Evolutionary conservation across 1,140 invertebrate species (phyloP), one percentile per base, ranked within the genome.

Genomic region (Babylonia areolata): DNA sequence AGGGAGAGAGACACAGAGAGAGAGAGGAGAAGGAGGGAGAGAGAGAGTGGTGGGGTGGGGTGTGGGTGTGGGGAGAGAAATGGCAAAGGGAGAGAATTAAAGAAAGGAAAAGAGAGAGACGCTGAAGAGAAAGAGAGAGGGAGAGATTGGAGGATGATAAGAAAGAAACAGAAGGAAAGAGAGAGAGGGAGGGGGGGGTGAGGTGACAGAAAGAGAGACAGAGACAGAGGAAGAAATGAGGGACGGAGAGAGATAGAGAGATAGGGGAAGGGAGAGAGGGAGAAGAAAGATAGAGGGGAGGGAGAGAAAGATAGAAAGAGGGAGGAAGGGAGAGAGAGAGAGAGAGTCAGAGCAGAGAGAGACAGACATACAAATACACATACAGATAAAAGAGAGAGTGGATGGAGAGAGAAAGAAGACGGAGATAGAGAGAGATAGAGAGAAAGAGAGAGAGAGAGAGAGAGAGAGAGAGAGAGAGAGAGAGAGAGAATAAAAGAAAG

Each of bases 381-480:
- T 6, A 51, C 9, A 51, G 46, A 51, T 6, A 51, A 37, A 28
- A 9, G 77, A 5, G 40, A 37, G 35, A 39, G 40, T 6, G 39
- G 77, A 12, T 37, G 69, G n/a, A 20, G 71, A 35, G 71, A 35
- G 12, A 9, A 6, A 6, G 71, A 11, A 64, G 58, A 64, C 0
- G 28, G 58, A 64, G 2, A 64, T 12, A 64, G 2, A 64, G 58
- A 64, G 2, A 64, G 58, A 64, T 12, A 64, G 58, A 64, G 58
- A 64, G 58, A 64, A 23, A 64, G 58, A 64, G 58, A 64, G 58
- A 64, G 58, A 64, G 58, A 64, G 58, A 64, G 58, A 64, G 58
- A 64, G 58, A 64, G 58, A 64, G 58, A 64, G 58, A 64, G 58
- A 64, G 58, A 64, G 58, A 64, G 58, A 64, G 58, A 64, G 58